Evolutionary conservation across 2,888 invertebrate species (phyloP).

Genomic region (Anthophora plumipes): DNA sequence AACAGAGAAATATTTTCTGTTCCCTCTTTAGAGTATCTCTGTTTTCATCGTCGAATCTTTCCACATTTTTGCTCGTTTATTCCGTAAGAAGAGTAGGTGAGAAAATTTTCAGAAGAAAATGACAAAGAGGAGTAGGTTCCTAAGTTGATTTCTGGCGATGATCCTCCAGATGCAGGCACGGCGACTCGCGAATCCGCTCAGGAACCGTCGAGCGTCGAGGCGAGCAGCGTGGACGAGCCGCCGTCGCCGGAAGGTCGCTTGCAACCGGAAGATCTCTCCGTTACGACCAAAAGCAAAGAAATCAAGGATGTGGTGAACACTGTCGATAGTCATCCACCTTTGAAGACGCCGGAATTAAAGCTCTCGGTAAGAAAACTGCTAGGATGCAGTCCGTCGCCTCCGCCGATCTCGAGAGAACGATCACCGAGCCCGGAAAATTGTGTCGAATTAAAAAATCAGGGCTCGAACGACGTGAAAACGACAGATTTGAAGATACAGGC

Average conservation of each 20-base stretch:
- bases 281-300: conserved; percentile 73
- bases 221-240: conserved; percentile 64
- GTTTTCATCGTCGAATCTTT: no score
- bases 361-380: conserved; percentile 80
- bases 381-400: conserved; percentile 81
- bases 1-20: no score
- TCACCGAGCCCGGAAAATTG: conserved; percentile 69
- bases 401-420: conserved; percentile 73
- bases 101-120: not conserved
- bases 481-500: conserved; percentile 62
- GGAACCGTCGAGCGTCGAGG: conserved; percentile 55
- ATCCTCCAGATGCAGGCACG: conserved; percentile 66
- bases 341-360: conserved; percentile 80
- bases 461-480: conserved; percentile 44
- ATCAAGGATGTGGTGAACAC: conserved; percentile 52
- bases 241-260: conserved; percentile 78
- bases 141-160: conserved; percentile 47
- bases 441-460: conserved; percentile 57
- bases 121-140: not conserved
- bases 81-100: no score
- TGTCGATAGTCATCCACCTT: conserved; percentile 54
- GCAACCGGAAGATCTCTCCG: conserved; percentile 81
- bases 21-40: no score
- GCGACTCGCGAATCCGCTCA: conserved; percentile 55
- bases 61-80: not conserved